Evolutionary conservation across 2,888 invertebrate species (phyloP).

Genomic region (Pseudeuparius sepicola): DNA sequence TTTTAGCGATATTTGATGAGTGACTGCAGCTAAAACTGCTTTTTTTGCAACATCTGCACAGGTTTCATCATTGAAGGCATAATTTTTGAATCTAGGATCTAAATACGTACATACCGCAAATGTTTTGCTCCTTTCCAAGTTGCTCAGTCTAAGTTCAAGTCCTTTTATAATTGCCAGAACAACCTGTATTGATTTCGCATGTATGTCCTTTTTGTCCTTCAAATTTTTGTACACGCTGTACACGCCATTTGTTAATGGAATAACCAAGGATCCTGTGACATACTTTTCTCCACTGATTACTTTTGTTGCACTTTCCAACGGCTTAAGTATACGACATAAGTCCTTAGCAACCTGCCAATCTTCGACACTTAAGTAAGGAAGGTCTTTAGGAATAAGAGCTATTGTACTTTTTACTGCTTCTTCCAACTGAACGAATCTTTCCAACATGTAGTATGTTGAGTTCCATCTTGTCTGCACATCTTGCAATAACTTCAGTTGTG

Average conservation of each 20-base stretch:
- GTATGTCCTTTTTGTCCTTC: slow-evolving; percentile 11
- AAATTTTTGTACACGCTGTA: slow-evolving; percentile 14
- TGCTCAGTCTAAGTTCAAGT: no score
- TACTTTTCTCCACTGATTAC: slow-evolving; percentile 22
- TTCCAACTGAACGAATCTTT: slow-evolving; percentile 20
- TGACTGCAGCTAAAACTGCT: no score
- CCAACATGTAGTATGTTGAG: slow-evolving; percentile 23
- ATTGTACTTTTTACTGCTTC: slow-evolving; percentile 20
- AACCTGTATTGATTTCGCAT: no score
- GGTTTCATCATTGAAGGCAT: no score
- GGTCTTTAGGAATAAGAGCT: slow-evolving; percentile 16
- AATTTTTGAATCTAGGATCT: no score
- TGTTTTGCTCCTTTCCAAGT: no score
- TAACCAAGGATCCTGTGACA: slow-evolving; percentile 21
- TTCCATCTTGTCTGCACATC: slow-evolving; percentile 23
- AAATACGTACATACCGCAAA: no score
- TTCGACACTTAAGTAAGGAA: slow-evolving; percentile 17
- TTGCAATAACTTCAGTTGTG: slow-evolving; percentile 16
- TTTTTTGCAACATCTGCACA: no score
- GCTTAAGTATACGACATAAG: slow-evolving; percentile 19
- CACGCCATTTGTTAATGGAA: no score
- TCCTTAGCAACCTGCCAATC: slow-evolving; percentile 22
- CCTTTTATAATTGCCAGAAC: no score
- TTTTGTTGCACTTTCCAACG: slow-evolving; percentile 21
- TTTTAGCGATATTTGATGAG: no score